Conservation (phyloP, 2,888 invertebrate species). For the Zhuqinia jingwanae region DNA sequence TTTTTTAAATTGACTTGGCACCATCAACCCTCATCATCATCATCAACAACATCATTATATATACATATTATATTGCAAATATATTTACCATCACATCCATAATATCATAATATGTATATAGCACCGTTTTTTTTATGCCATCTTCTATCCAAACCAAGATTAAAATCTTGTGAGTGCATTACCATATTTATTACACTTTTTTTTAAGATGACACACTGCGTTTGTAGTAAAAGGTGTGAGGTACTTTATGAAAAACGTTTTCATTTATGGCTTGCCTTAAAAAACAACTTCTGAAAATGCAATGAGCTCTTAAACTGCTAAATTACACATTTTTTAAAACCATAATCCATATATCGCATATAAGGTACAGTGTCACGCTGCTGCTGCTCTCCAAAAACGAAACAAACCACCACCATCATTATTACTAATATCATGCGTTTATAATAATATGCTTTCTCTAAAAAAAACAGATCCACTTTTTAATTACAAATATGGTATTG, state of each 20-base stretch:
- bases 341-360: background rate
- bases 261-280: background rate
- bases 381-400: background rate
- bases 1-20: conserved; percentile 39
- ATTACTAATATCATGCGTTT: no score
- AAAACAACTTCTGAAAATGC: background rate
- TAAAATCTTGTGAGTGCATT: no score
- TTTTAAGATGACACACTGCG: no score
- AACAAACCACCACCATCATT: background rate
- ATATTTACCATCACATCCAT: background rate
- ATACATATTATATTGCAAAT: background rate
- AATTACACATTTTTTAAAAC: background rate
- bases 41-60: background rate
- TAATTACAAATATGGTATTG: conserved; percentile 50
- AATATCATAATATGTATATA: no score
- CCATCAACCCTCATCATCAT: background rate
- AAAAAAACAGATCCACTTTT: conserved; percentile 52
- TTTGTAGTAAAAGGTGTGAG: background rate
- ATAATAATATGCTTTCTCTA: conserved; percentile 35
- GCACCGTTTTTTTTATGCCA: no score
- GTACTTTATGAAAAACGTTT: background rate
- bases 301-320: background rate
- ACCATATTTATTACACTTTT: background rate
- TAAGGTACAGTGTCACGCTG: background rate
- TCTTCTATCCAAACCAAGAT: no score